phyloP scores from a whole-genome alignment of 2,113 vertebrate species.

The Axis porcinus region DNA sequence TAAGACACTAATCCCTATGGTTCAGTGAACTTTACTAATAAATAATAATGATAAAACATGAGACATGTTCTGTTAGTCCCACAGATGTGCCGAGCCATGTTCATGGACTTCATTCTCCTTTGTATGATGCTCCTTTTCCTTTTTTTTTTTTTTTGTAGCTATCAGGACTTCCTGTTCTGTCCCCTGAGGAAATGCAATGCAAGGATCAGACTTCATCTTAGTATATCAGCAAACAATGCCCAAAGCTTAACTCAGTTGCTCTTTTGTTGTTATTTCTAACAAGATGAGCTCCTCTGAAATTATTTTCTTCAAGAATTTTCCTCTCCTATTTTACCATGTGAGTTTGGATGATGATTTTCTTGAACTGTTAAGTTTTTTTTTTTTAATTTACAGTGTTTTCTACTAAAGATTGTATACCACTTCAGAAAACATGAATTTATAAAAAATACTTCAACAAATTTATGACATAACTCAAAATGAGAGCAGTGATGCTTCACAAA shows the following conservation, averaged over 20 bases:
- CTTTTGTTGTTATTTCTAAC: slow-evolving; percentile 8
- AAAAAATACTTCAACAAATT: neutral
- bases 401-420: neutral
- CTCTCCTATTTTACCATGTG: neutral
- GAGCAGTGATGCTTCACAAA: neutral
- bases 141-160: neutral
- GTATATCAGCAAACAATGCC: neutral
- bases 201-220: neutral
- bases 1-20: neutral
- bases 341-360: slow-evolving; percentile 18
- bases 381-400: neutral
- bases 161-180: neutral
- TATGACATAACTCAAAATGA: slow-evolving; percentile 3
- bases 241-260: neutral
- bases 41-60: neutral
- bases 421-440: neutral
- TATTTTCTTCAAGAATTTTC: slow-evolving; percentile 30
- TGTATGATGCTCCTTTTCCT: neutral
- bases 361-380: neutral
- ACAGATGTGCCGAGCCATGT: neutral
- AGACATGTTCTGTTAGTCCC: neutral
- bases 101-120: neutral
- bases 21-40: neutral
- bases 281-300: neutral
- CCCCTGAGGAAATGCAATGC: neutral